Evolutionary conservation across 2,888 invertebrate species (phyloP).

Genomic region (Coecobrya sp.): DNA sequence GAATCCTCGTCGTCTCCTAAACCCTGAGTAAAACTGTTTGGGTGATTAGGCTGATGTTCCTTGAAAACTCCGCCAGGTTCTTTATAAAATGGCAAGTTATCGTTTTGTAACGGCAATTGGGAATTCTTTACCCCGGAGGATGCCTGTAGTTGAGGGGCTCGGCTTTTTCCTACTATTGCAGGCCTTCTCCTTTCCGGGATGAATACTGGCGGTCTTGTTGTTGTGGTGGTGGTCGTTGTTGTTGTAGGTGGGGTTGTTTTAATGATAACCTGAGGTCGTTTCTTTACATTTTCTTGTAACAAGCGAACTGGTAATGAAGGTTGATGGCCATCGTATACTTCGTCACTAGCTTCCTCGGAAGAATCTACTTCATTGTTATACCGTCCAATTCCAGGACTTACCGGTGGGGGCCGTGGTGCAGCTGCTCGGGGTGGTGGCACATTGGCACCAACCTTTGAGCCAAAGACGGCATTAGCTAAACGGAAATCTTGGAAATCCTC

Average conservation of each 20-base stretch:
- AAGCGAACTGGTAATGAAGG: constrained; percentile 69
- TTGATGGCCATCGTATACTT: background rate
- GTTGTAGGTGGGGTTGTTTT: constrained; percentile 69
- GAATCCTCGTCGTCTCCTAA: constrained; percentile 37
- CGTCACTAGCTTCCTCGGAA: constrained; percentile 41
- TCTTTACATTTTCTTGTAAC: constrained; percentile 71
- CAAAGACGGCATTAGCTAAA: constrained; percentile 83
- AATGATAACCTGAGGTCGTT: constrained; percentile 60
- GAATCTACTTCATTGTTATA: constrained; percentile 40
- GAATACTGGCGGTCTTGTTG: constrained; percentile 56
- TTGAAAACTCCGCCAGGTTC: constrained; percentile 86
- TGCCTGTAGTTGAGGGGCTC: constrained; percentile 73
- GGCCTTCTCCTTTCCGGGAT: constrained; percentile 60
- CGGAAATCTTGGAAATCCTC: constrained; percentile 85
- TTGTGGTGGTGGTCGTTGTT: constrained; percentile 72
- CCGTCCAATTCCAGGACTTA: constrained; percentile 39
- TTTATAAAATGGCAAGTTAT: constrained; percentile 85
- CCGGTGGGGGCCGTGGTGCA: constrained; percentile 56
- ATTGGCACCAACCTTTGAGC: constrained; percentile 80
- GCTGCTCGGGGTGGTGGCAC: constrained; percentile 26
- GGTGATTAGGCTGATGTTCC: constrained; percentile 58
- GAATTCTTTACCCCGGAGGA: constrained; percentile 81
- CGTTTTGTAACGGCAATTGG: constrained; percentile 73
- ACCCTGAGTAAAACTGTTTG: constrained; percentile 4
- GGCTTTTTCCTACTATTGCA: background rate